Evolutionary conservation across 1,140 invertebrate genomes (phyloP).

Genomic region (Ladona fulva): DNA sequence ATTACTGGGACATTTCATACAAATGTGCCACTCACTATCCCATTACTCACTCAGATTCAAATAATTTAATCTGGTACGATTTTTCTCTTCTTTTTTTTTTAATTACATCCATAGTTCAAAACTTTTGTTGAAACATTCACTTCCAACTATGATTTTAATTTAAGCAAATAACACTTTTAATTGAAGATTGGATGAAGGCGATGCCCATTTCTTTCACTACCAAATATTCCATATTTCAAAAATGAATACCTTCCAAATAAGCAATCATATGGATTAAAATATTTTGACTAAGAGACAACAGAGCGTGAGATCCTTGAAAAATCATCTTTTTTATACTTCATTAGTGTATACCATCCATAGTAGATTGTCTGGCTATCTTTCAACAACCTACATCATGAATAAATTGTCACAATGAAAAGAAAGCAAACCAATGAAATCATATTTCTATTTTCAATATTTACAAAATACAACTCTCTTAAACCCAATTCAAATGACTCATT

Average conservation of each 20-base stretch:
- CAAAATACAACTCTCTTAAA: background rate
- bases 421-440: background rate
- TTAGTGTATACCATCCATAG: background rate
- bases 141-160: background rate
- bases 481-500: background rate
- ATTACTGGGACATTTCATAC: background rate
- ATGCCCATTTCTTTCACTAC: background rate
- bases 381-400: background rate
- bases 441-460: background rate
- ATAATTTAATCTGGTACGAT: background rate
- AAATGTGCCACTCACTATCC: background rate
- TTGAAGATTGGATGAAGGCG: background rate
- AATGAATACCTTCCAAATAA: background rate
- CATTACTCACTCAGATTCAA: background rate
- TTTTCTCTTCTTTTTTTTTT: background rate
- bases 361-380: background rate
- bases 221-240: background rate
- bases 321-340: background rate
- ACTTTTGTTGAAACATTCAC: background rate
- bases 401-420: background rate
- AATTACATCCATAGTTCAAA: background rate
- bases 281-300: slow-evolving; percentile 2
- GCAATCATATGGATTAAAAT: background rate
- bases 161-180: background rate
- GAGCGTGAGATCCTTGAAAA: slow-evolving; percentile 9